Conservation (phyloP, 2,113 vertebrate species). For the Sitta europaea region DNA sequence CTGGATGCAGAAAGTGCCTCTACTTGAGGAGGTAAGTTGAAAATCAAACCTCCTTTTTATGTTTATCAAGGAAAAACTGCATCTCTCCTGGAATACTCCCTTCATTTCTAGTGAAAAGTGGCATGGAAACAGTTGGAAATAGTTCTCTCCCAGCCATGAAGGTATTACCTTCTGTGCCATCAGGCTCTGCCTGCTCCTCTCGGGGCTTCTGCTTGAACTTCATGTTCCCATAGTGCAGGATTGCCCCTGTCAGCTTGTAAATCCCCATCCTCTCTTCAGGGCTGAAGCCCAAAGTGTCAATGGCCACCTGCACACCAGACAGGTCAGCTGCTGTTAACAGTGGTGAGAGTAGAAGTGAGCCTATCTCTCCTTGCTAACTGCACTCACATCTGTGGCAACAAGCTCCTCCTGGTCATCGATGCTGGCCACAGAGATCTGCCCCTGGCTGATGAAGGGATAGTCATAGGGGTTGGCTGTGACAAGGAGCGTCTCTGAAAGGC, state of each 20-base stretch:
- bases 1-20: background rate
- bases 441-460: constrained; percentile 79
- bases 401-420: constrained; percentile 76
- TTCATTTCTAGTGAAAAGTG: background rate
- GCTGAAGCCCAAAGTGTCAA: constrained; percentile 75
- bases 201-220: constrained; percentile 78
- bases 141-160: background rate
- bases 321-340: background rate
- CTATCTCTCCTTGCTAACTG: background rate
- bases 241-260: constrained; percentile 71
- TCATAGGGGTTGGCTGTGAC: constrained; percentile 72
- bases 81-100: background rate
- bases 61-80: background rate
- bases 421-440: constrained; percentile 75
- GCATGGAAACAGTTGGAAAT: background rate
- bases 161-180: constrained; percentile 70
- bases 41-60: background rate
- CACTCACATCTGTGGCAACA: constrained; percentile 74
- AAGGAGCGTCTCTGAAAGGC: constrained; percentile 74
- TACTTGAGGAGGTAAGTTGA: background rate
- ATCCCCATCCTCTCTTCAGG: constrained; percentile 69
- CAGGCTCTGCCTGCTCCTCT: constrained; percentile 77
- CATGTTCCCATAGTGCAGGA: constrained; percentile 77
- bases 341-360: background rate
- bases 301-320: constrained; percentile 63